Percentiles rank a stretch among this genome's conserved stretches.
phyloP scores from a whole-genome alignment of 2,113 vertebrate species.

The Pogonocichla stellata region DNA sequence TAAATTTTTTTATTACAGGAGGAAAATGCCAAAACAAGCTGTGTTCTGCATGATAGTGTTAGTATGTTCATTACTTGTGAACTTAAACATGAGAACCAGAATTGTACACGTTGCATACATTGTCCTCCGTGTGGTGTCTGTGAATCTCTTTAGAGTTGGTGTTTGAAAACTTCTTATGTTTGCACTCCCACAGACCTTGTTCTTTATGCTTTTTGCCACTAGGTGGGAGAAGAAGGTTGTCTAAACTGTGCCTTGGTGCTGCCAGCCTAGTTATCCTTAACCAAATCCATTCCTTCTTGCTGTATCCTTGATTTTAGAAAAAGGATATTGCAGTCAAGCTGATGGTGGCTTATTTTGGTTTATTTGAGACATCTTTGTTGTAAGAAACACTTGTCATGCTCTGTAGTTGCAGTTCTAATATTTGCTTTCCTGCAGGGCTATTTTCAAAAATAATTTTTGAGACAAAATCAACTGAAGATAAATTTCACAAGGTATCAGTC shows the following conservation, averaged over 20 bases:
- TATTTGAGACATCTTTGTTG: neutral
- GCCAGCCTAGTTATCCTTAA: neutral
- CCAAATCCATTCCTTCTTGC: neutral
- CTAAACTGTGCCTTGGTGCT: constrained; percentile 37
- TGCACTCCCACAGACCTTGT: neutral
- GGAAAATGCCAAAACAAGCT: neutral
- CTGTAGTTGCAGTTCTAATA: neutral
- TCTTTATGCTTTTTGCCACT: constrained; percentile 74
- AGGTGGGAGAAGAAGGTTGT: constrained; percentile 80
- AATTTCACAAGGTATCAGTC: neutral
- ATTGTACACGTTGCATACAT: neutral
- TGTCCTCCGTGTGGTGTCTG: neutral
- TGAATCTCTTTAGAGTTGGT: neutral
- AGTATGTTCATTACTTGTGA: neutral
- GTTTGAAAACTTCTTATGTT: neutral
- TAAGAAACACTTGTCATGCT: neutral
- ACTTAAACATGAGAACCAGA: neutral
- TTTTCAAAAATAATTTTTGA: neutral
- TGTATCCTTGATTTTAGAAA: neutral
- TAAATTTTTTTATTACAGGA: neutral
- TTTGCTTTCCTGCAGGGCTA: neutral
- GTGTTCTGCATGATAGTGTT: neutral
- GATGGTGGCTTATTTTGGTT: neutral
- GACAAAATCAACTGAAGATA: neutral
- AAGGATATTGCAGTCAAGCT: neutral